Conservation (phyloP, 1,140 invertebrate species). For the Galendromus occidentalis region DNA sequence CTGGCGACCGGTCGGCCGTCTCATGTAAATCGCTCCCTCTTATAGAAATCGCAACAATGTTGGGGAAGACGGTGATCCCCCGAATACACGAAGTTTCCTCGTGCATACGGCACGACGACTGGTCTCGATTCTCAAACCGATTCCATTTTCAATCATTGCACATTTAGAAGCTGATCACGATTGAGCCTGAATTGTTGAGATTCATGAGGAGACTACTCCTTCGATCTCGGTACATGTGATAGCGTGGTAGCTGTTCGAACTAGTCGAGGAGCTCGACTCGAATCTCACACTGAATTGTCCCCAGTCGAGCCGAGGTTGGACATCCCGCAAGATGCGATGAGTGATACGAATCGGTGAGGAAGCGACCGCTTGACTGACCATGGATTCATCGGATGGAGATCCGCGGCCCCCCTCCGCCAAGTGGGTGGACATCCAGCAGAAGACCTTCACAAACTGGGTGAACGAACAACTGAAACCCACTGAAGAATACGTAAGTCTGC, state of each 20-base stretch:
- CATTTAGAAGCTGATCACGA: too few species aligned
- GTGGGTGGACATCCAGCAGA: constrained; percentile 89
- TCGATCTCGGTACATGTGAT: neutral
- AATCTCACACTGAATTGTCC: neutral
- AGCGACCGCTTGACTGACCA: too few species aligned
- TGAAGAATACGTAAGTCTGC: constrained; percentile 21
- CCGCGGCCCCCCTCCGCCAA: neutral
- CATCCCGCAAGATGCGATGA: neutral
- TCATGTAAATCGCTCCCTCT: too few species aligned
- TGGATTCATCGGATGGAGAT: neutral
- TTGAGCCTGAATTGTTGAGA: too few species aligned
- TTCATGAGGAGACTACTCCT: too few species aligned
- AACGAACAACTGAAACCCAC: constrained; percentile 58
- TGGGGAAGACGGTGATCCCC: too few species aligned
- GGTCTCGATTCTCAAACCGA: too few species aligned
- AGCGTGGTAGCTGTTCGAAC: neutral
- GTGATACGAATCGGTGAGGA: neutral
- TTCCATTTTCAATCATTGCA: too few species aligned
- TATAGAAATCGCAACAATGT: too few species aligned
- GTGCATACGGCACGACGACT: too few species aligned
- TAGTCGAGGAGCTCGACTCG: neutral
- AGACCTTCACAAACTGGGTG: constrained; percentile 94
- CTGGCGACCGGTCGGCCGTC: too few species aligned
- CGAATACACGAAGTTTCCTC: too few species aligned
- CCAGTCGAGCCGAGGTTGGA: neutral